Base-by-base conservation (phyloP, 2,797 vertebrate species). In the Sebastes vulpes region DNA sequence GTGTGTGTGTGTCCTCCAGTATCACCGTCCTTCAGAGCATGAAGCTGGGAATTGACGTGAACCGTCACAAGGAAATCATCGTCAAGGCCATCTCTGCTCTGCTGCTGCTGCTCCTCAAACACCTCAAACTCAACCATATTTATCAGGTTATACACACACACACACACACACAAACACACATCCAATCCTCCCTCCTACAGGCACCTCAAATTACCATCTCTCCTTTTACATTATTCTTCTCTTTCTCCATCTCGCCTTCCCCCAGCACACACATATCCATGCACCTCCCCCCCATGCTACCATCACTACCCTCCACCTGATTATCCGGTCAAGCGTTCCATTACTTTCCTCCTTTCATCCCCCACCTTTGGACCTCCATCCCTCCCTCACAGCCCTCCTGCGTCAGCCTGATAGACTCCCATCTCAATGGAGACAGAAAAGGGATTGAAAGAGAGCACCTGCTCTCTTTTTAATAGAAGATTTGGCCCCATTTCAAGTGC, bases 1-100 rank as follows among this genome's bases (percentile, higher is more conserved):
- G 23, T 23, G 23, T 78, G 57, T 35, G 35, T 38, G 35, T 38
- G 10, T 69, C 20, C 25, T 85, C 53, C 93, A 99, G 98, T 18
- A 96, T 98, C 93, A 99, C 98, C 0, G 98, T 99, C 60, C 96
- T 99, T 4, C 98, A 99, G 94, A 99, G 98, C 95, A 99, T 99
- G 98, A 99, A 99, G 72, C 91, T 99, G 85, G 98, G 98, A 57
- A 98, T 99, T 0, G 98, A 99, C 0, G 98, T 99, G 79, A 99
- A 99, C 95, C 97, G 98, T 0, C 98, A 99, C 95, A 99, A 99
- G 80, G 98, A 99, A 94, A 98, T 99, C 86, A 97, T 99, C 0
- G 98, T 99, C 50, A 99, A 99, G 94, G 98, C 98, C 85, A 97
- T 99, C 89, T 99, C 98, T 0, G 96, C 97, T 3, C 90, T 97